These are phyloP conservation scores for Byasa hedistus DNA, from an alignment of 2,888 invertebrate species.

Conservation along the genomic window DNA sequence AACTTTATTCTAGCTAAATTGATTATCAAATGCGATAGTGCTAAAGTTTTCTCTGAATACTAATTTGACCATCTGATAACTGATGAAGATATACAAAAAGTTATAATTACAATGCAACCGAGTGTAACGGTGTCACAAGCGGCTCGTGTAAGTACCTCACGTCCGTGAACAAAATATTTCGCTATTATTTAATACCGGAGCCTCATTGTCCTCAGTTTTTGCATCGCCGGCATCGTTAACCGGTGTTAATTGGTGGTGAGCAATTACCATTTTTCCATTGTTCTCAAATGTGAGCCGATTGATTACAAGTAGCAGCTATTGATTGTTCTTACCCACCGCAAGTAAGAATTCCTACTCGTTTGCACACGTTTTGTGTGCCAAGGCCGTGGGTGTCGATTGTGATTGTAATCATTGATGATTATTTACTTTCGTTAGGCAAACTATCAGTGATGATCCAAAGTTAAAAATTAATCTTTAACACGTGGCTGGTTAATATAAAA, in stretches of 20 bases:
- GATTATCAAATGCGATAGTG: too few relatives aligned
- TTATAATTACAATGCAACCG: neutral
- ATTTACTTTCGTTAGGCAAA: neutral
- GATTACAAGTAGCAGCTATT: conserved; percentile 24
- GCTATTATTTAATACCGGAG: conserved; percentile 4
- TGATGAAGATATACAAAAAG: too few relatives aligned
- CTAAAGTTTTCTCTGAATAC: too few relatives aligned
- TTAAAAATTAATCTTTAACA: too few relatives aligned
- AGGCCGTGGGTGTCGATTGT: conserved; percentile 13
- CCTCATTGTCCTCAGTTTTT: conserved; percentile 25
- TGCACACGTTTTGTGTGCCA: conserved; percentile 25
- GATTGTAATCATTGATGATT: conserved; percentile 3
- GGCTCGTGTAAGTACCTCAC: conserved; percentile 9
- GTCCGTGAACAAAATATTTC: conserved; percentile 13
- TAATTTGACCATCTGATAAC: too few relatives aligned
- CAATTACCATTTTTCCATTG: conserved; percentile 29
- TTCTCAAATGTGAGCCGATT: conserved; percentile 28
- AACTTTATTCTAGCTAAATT: too few relatives aligned
- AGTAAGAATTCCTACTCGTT: conserved; percentile 10
- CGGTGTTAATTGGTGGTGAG: conserved; percentile 20
- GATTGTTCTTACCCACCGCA: conserved; percentile 13
- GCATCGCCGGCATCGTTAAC: conserved; percentile 12
- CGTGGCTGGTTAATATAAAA: too few relatives aligned
- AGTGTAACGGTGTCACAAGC: conserved; percentile 28
- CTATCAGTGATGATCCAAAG: neutral